phyloP scores from a whole-genome alignment of 2,888 invertebrate species.

The Pollenia labialis region DNA sequence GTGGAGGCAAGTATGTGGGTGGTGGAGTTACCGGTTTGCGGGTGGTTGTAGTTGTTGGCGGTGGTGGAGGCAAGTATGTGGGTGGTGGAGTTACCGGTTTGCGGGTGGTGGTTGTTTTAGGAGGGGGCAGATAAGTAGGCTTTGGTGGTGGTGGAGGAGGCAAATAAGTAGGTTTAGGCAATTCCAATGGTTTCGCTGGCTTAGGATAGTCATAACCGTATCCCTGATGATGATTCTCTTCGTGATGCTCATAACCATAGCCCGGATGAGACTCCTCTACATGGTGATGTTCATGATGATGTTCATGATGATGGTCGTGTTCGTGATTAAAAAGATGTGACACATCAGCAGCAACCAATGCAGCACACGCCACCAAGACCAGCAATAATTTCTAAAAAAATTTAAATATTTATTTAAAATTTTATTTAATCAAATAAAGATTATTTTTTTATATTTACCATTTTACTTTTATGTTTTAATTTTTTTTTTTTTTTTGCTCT shows the following conservation, averaged over 20 bases:
- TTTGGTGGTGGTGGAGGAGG: constrained; percentile 52
- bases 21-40: constrained; percentile 50
- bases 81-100: neutral
- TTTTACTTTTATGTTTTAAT: neutral
- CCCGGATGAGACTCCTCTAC: constrained; percentile 44
- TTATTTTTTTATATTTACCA: constrained; percentile 16
- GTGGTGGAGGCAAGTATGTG: constrained; percentile 57
- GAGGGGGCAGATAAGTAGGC: constrained; percentile 66
- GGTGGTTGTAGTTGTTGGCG: neutral
- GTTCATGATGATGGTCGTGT: constrained; percentile 74
- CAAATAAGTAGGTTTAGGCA: constrained; percentile 70
- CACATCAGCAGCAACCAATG: constrained; percentile 77
- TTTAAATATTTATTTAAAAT: neutral
- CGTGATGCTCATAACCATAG: constrained; percentile 75
- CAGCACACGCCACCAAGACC: constrained; percentile 74
- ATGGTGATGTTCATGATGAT: constrained; percentile 68
- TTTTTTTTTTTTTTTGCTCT: neutral
- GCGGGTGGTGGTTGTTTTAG: constrained; percentile 27
- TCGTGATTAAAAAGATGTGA: constrained; percentile 77
- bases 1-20: constrained; percentile 60
- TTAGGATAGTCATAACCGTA: constrained; percentile 78
- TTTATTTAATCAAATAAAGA: neutral
- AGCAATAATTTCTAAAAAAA: constrained; percentile 76
- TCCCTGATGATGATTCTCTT: constrained; percentile 38
- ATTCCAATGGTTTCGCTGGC: constrained; percentile 77